A percentile compares a stretch with the other conserved stretches of the same genome.
phyloP scores from a whole-genome alignment of 2,113 vertebrate species.

The Leptosomus discolor region DNA sequence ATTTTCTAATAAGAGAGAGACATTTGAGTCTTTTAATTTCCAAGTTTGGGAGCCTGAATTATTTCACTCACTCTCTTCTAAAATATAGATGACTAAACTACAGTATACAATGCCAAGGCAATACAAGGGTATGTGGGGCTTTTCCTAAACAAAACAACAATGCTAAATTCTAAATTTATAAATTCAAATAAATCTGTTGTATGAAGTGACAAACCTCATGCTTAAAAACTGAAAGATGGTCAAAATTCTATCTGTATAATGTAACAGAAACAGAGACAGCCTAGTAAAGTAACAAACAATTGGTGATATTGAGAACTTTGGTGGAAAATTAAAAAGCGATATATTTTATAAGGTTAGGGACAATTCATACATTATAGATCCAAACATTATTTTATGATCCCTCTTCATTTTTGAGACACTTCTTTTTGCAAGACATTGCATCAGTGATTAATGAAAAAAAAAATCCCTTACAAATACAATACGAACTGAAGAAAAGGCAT shows the following conservation, averaged over 20 bases:
- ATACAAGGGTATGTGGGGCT: background rate
- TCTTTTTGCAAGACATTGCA: background rate
- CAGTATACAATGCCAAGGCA: background rate
- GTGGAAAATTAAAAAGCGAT: background rate
- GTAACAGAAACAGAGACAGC: background rate
- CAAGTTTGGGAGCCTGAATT: slow-evolving; percentile 23
- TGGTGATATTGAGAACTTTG: background rate
- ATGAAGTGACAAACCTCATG: background rate
- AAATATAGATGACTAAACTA: background rate
- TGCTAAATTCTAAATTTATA: background rate
- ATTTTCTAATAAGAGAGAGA: slow-evolving; percentile 64
- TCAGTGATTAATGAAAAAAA: background rate
- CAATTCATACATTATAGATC: background rate
- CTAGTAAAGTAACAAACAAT: background rate
- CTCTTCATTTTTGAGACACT: background rate
- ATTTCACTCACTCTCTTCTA: slow-evolving; percentile 8
- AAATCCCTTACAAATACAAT: background rate
- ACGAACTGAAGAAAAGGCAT: background rate
- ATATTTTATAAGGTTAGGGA: background rate
- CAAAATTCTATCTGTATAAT: background rate
- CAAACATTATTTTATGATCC: background rate
- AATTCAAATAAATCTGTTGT: background rate
- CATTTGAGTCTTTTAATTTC: slow-evolving; percentile 61
- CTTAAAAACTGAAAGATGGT: background rate
- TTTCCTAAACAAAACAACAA: background rate